Percentiles rank a stretch among this genome's conserved stretches.
Evolutionary conservation across 2,797 vertebrate species (phyloP).

Genomic region (Gambusia yucatana): DNA sequence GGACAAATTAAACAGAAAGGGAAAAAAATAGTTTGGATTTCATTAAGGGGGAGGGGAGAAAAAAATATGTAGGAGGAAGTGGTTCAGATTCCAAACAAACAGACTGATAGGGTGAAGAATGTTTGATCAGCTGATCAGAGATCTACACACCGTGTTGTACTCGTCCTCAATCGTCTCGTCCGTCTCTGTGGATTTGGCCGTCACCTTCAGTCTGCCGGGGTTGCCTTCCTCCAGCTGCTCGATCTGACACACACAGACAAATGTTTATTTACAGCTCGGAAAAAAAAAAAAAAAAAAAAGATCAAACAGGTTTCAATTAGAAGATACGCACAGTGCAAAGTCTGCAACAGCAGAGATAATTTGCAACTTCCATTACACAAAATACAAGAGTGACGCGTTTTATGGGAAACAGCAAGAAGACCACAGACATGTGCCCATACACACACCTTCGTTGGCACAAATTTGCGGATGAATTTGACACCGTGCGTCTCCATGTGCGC

Average conservation of each 20-base stretch:
- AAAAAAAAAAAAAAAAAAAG: too few relatives aligned
- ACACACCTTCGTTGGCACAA: constrained; percentile 87
- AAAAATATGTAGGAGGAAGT: neutral
- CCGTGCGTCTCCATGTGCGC: constrained; percentile 91
- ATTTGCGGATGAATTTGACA: constrained; percentile 90
- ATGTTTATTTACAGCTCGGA: neutral
- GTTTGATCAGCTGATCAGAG: neutral
- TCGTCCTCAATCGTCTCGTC: constrained; percentile 84
- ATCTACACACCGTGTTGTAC: constrained; percentile 90
- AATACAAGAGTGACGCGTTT: neutral
- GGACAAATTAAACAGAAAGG: neutral
- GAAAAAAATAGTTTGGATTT: neutral
- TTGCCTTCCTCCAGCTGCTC: constrained; percentile 90
- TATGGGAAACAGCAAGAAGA: too few relatives aligned
- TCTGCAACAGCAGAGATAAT: neutral
- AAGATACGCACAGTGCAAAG: constrained; percentile 1
- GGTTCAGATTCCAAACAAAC: neutral
- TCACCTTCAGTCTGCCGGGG: constrained; percentile 91
- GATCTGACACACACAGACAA: constrained; percentile 78
- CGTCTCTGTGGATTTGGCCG: constrained; percentile 88
- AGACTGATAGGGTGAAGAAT: neutral
- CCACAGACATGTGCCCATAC: too few relatives aligned
- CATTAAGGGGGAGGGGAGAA: neutral
- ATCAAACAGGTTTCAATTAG: neutral
- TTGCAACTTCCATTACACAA: neutral